phyloP scores from a whole-genome alignment of 2,113 vertebrate species.

The Donacobius atricapilla region DNA sequence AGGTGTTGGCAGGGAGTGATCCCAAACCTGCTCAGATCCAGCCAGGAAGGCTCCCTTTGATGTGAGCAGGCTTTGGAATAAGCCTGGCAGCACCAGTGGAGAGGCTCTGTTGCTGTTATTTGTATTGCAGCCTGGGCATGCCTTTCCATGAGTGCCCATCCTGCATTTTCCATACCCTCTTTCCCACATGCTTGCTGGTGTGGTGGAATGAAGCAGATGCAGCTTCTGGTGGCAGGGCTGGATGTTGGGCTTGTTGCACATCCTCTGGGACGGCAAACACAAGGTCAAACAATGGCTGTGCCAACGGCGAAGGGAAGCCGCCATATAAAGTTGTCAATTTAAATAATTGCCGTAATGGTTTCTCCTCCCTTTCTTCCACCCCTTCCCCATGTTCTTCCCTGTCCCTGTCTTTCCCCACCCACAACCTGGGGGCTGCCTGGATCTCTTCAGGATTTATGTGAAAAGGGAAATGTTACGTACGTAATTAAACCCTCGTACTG shows the following conservation, averaged over 20 bases:
- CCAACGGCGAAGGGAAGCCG: background rate
- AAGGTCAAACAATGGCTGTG: background rate
- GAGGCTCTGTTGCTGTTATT: fast-evolving
- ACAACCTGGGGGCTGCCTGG: background rate
- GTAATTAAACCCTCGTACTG: background rate
- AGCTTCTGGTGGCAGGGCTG: background rate
- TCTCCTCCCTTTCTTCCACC: background rate
- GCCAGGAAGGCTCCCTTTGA: background rate
- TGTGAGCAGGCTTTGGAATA: background rate
- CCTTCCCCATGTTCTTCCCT: background rate
- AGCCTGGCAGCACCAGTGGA: background rate
- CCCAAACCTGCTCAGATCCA: background rate
- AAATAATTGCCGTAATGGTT: background rate
- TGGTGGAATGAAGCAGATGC: background rate
- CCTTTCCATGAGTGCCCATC: fast-evolving
- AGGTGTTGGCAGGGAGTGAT: background rate
- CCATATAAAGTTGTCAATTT: background rate
- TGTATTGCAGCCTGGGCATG: background rate
- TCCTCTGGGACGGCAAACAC: fast-evolving
- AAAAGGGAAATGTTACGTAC: background rate
- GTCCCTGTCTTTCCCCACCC: background rate
- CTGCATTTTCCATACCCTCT: background rate
- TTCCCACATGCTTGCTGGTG: fast-evolving
- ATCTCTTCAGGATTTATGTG: slow-evolving; percentile 7
- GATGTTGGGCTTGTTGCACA: background rate